phyloP scores from a whole-genome alignment of 2,113 vertebrate genomes.

The Bos javanicus region DNA sequence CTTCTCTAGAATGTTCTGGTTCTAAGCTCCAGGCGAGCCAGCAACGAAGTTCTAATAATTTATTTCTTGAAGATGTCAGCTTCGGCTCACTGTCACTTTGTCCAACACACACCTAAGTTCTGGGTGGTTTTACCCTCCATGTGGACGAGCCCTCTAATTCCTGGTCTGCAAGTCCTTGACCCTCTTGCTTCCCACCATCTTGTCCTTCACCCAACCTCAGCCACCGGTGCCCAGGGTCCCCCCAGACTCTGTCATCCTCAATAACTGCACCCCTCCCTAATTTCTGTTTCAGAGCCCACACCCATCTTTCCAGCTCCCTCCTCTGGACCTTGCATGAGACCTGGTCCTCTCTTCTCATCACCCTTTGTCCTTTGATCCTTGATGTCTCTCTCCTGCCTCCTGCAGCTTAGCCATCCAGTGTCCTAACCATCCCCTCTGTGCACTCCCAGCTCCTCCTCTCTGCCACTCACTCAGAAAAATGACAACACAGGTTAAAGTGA shows the following conservation, averaged over 20 bases:
- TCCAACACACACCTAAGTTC: not conserved
- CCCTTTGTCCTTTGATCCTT: not conserved
- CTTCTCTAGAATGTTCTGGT: not conserved
- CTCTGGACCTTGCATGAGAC: not conserved
- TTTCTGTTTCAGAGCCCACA: not conserved
- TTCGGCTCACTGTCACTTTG: not conserved
- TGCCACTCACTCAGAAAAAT: not conserved
- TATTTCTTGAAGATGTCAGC: not conserved
- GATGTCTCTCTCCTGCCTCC: not conserved
- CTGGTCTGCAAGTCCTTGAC: not conserved
- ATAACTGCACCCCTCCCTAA: not conserved
- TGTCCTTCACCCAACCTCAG: not conserved
- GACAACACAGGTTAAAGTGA: not conserved
- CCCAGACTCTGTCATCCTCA: not conserved
- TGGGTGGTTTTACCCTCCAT: not conserved
- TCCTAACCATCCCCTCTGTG: not conserved
- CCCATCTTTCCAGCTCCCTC: not conserved
- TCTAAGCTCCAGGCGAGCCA: not conserved
- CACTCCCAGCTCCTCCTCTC: not conserved
- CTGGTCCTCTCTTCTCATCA: not conserved
- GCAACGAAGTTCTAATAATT: not conserved
- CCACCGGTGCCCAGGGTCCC: not conserved
- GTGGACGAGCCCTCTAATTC: accelerated
- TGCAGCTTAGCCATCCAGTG: not conserved
- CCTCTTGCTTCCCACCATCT: not conserved